A percentile compares a stretch with the other conserved stretches of the same genome.
Evolutionary conservation across 2,797 vertebrate genomes (phyloP).

Genomic region (Vipera latastei): DNA sequence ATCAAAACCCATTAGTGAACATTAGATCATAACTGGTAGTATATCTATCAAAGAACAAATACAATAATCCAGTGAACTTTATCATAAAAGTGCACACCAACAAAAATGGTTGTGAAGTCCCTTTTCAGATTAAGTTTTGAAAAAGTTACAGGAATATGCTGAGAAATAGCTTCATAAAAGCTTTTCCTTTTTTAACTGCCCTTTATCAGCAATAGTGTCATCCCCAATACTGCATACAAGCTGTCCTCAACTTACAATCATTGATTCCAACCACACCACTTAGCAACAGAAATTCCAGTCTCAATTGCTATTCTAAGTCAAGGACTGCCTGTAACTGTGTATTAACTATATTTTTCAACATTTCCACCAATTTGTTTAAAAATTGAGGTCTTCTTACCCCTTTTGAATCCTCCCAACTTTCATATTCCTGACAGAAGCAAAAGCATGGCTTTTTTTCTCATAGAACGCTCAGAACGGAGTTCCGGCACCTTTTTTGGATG

Average conservation of each 20-base stretch:
- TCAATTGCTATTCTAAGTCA: background rate
- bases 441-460: too few species aligned
- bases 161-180: accelerated
- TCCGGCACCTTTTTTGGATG: too few species aligned
- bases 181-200: conserved; percentile 30
- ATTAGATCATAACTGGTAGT: conserved; percentile 27
- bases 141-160: conserved; percentile 19
- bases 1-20: conserved; percentile 34
- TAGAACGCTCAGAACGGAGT: too few species aligned
- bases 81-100: conserved; percentile 15
- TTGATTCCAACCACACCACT: background rate
- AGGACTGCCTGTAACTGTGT: background rate
- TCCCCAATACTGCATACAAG: background rate
- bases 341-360: background rate
- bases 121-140: conserved; percentile 15
- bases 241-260: background rate
- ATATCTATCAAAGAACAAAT: conserved; percentile 35
- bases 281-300: background rate
- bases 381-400: background rate
- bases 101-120: conserved; percentile 6
- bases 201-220: conserved; percentile 26
- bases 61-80: background rate
- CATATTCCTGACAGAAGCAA: background rate
- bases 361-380: background rate
- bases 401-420: background rate